These are phyloP conservation scores for Stegastes partitus DNA, from an alignment of 2,113 vertebrate genomes.

Conservation along the genomic window DNA sequence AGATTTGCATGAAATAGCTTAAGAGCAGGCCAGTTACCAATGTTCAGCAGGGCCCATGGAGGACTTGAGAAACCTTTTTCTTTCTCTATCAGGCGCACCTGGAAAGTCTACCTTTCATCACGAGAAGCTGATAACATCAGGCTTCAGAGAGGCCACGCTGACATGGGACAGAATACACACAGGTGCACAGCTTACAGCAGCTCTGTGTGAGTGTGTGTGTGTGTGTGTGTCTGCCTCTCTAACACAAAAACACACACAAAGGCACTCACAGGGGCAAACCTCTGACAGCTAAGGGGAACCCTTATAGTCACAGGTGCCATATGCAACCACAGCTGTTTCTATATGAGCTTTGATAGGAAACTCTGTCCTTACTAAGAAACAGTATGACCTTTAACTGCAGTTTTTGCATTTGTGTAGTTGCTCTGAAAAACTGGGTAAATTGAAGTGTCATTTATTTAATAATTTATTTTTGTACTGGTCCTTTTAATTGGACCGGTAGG, in stretches of 20 bases:
- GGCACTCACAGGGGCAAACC: constrained; percentile 24
- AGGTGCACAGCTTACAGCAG: constrained; percentile 66
- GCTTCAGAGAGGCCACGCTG: constrained; percentile 61
- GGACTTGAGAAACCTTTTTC: background rate
- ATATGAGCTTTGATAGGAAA: constrained; percentile 3
- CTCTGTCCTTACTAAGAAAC: background rate
- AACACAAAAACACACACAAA: background rate
- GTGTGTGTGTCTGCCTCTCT: background rate
- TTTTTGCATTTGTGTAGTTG: background rate
- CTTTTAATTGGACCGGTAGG: too few relatives aligned
- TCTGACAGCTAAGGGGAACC: constrained; percentile 27
- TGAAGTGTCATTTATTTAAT: too few relatives aligned
- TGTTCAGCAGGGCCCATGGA: constrained; percentile 17
- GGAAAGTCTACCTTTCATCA: constrained; percentile 78
- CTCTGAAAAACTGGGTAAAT: background rate
- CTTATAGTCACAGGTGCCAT: constrained; percentile 51
- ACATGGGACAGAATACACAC: constrained; percentile 65
- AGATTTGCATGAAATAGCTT: constrained; percentile 42
- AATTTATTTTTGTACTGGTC: too few relatives aligned
- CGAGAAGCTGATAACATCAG: constrained; percentile 60
- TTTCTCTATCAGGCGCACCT: constrained; percentile 56
- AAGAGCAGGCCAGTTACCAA: constrained; percentile 25
- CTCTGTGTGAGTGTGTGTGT: background rate
- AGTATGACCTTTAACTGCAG: constrained; percentile 11
- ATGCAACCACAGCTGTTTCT: constrained; percentile 50